These are phyloP conservation scores for Nomada ferruginata DNA, from an alignment of 2,888 invertebrate genomes.

Conservation along the genomic window DNA sequence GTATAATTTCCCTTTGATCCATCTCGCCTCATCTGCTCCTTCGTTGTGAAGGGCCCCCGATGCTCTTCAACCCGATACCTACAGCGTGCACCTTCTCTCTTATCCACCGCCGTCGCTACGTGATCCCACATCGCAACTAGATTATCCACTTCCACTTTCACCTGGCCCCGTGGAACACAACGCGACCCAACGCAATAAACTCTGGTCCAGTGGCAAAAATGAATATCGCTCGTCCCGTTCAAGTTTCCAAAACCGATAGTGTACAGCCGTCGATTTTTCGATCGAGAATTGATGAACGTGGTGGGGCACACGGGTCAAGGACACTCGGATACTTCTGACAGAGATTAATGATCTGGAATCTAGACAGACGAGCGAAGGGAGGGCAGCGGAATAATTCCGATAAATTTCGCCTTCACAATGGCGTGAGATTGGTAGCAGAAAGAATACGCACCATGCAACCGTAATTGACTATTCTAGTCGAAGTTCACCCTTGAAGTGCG, in stretches of 20 bases:
- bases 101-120: background rate
- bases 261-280: conserved; percentile 22
- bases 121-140: conserved; percentile 14
- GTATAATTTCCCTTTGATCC: conserved; percentile 30
- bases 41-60: background rate
- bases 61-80: conserved; percentile 6
- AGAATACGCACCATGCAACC: conserved; percentile 50
- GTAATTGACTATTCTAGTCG: conserved; percentile 77
- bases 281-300: conserved; percentile 52
- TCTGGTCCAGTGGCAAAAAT: conserved; percentile 4
- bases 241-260: background rate
- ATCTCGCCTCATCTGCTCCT: conserved; percentile 2
- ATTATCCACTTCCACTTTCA: conserved; percentile 13
- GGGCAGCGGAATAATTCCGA: conserved; percentile 72
- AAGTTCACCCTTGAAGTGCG: conserved; percentile 64
- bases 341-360: conserved; percentile 64
- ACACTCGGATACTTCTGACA: conserved; percentile 45
- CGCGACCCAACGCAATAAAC: background rate
- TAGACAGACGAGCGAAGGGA: conserved; percentile 32
- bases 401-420: conserved; percentile 75
- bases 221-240: background rate
- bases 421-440: conserved; percentile 55
- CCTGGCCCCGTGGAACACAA: background rate
- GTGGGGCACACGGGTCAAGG: conserved; percentile 42
- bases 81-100: background rate